phyloP scores from a whole-genome alignment of 2,888 invertebrate genomes.

The Fissipunctia ypsillon region DNA sequence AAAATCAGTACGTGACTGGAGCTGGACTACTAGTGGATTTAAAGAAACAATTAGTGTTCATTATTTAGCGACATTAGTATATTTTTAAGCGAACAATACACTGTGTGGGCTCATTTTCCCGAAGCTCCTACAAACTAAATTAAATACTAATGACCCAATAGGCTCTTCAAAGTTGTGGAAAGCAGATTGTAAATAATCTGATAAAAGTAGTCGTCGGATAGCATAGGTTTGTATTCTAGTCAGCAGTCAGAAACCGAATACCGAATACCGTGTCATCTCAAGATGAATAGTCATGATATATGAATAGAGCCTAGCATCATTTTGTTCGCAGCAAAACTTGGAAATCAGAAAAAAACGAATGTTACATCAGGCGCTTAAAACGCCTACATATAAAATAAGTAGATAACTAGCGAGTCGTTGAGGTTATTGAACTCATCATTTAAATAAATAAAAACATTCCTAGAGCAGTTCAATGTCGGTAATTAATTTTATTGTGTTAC shows the following conservation, averaged over 20 bases:
- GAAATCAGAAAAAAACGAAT: not conserved
- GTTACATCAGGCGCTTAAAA: conserved; percentile 22
- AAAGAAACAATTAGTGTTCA: not conserved
- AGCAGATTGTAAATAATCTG: not conserved
- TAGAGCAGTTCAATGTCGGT: no score
- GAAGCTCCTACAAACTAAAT: not conserved
- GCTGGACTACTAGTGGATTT: no score
- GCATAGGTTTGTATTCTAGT: not conserved
- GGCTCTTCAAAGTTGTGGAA: not conserved
- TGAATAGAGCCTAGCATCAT: conserved; percentile 15
- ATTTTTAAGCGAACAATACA: not conserved
- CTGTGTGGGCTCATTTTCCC: not conserved
- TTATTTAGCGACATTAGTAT: not conserved
- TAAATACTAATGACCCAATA: not conserved
- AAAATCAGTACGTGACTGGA: no score
- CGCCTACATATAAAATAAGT: no score
- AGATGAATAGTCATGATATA: not conserved
- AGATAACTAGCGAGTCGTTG: no score
- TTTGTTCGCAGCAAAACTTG: not conserved
- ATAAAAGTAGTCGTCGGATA: fast-evolving
- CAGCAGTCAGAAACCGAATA: not conserved
- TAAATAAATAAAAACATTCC: not conserved
- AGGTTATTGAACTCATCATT: not conserved
- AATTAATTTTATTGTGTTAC: no score
- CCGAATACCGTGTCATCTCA: no score